Conservation (phyloP, 1,140 invertebrate genomes). For the Heliconius eleuchia region DNA sequence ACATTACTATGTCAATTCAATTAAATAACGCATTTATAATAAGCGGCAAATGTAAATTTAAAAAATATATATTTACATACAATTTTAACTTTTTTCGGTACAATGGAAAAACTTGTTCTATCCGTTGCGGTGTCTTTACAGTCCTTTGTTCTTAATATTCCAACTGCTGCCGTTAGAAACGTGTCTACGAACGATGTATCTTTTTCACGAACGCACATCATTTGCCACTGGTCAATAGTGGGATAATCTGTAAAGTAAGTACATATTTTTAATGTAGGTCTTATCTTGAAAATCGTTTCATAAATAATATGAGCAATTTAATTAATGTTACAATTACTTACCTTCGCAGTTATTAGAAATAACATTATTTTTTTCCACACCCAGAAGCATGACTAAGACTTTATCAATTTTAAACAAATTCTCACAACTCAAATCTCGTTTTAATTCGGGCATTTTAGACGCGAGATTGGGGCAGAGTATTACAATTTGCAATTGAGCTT, state of each 20-base stretch:
- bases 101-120: constrained; percentile 87
- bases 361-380: constrained; percentile 81
- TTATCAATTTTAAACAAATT: constrained; percentile 86
- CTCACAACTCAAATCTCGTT: constrained; percentile 82
- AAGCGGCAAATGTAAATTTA: constrained; percentile 49
- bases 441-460: constrained; percentile 82
- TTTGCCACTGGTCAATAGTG: constrained; percentile 88
- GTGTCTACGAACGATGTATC: constrained; percentile 91
- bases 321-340: constrained; percentile 37
- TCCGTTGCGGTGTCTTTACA: constrained; percentile 83
- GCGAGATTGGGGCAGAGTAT: constrained; percentile 89
- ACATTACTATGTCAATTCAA: too few species aligned
- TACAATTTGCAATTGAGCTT: constrained; percentile 88
- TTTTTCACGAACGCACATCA: constrained; percentile 88
- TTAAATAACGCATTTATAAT: too few species aligned
- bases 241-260: constrained; percentile 82
- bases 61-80: constrained; percentile 82
- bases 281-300: neutral
- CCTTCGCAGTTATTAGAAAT: constrained; percentile 65
- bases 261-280: neutral
- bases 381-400: constrained; percentile 89
- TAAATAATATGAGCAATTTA: neutral
- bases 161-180: constrained; percentile 88
- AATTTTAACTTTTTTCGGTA: constrained; percentile 90
- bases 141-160: constrained; percentile 85